Evolutionary conservation across 2,888 invertebrate genomes (phyloP).

Genomic region (Drosophila leonis): DNA sequence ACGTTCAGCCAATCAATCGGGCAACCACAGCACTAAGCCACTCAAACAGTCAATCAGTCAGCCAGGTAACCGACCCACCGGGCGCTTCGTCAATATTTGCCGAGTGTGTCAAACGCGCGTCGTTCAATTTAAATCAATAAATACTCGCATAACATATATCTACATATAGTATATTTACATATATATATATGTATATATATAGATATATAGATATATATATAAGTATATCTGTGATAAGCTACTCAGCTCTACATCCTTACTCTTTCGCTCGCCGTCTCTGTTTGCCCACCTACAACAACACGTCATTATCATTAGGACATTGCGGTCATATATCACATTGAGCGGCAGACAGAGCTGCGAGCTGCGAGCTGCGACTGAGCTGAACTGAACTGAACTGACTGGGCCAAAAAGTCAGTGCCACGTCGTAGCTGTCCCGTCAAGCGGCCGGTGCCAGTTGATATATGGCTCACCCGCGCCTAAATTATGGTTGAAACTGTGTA

Average conservation of each 20-base stretch:
- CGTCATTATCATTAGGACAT: conserved; percentile 76
- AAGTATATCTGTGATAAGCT: conserved; percentile 36
- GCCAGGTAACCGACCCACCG: conserved; percentile 35
- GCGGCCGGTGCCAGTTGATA: conserved; percentile 49
- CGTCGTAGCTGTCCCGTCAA: conserved; percentile 25
- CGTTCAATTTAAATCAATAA: conserved; percentile 73
- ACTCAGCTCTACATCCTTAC: neutral
- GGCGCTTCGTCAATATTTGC: conserved; percentile 68
- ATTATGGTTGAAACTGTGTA: conserved; percentile 70
- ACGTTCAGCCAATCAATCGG: conserved; percentile 25
- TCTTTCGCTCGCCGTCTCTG: neutral
- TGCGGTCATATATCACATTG: conserved; percentile 70
- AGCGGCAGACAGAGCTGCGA: conserved; percentile 12
- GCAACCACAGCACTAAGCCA: conserved; percentile 17
- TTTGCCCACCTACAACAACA: conserved; percentile 52
- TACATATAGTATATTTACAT: conserved; percentile 12
- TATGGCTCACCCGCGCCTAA: conserved; percentile 74
- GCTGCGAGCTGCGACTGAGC: neutral
- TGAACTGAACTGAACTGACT: conserved; percentile 7
- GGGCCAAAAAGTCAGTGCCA: conserved; percentile 17
- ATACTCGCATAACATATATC: conserved; percentile 18
- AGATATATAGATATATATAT: neutral
- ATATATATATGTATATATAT: neutral
- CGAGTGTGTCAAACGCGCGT: conserved; percentile 78
- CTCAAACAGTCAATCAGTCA: conserved; percentile 13